Evolutionary conservation across 2,888 invertebrate species (phyloP).

Genomic region (Agriopis marginaria): DNA sequence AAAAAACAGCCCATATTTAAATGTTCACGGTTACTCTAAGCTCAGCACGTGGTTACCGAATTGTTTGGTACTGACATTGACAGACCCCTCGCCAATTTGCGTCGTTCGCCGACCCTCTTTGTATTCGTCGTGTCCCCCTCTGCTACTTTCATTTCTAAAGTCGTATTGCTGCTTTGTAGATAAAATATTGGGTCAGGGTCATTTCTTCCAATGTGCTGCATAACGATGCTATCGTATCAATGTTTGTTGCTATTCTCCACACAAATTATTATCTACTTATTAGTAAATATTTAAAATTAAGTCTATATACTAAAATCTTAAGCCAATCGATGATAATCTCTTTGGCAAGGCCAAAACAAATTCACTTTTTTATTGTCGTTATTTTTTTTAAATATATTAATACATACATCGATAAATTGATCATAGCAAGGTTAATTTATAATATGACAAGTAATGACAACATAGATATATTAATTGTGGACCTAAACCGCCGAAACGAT

Average conservation of each 20-base stretch:
- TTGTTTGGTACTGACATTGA: conserved; percentile 17
- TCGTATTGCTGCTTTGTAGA: not conserved
- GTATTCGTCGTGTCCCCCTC: conserved; percentile 16
- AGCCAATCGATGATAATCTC: no score
- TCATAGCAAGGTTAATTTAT: no score
- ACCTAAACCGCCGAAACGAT: no score
- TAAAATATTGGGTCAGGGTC: conserved; percentile 7
- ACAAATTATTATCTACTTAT: not conserved
- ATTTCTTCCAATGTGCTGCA: not conserved
- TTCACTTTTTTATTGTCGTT: no score
- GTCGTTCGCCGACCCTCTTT: conserved; percentile 16
- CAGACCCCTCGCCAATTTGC: conserved; percentile 8
- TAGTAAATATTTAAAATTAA: no score
- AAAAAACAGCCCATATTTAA: not conserved
- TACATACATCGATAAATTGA: no score
- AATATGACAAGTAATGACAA: no score
- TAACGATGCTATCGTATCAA: not conserved
- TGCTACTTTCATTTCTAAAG: conserved; percentile 14
- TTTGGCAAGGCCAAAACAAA: no score
- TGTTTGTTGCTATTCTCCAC: not conserved
- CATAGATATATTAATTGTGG: no score
- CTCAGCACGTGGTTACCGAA: conserved; percentile 3
- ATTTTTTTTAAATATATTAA: no score
- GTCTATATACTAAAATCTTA: no score
- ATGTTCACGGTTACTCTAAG: conserved; percentile 2